Conservation (phyloP, 2,113 vertebrate genomes). For the Erpornis zantholeuca region DNA sequence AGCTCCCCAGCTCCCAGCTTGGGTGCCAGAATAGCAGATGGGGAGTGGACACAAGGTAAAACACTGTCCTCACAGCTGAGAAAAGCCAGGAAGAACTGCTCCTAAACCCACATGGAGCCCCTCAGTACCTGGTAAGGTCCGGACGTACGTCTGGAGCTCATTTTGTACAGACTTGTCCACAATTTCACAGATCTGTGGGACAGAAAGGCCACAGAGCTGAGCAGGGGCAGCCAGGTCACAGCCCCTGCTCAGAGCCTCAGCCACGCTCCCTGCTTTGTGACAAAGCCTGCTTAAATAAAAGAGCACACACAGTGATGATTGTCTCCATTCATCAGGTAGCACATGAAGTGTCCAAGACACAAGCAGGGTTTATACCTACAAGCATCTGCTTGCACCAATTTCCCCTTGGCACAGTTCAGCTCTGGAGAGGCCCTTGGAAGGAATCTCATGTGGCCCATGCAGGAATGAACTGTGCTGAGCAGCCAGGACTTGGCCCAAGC, state of each 20-base stretch:
- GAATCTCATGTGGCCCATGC: background rate
- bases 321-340: background rate
- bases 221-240: fast-evolving
- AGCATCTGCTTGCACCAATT: background rate
- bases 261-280: fast-evolving
- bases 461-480: background rate
- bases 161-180: background rate
- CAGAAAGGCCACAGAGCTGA: background rate
- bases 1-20: background rate
- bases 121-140: conserved; percentile 69
- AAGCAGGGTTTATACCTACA: background rate
- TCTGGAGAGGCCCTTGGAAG: background rate
- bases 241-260: fast-evolving
- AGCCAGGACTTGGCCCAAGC: background rate
- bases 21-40: background rate
- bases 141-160: conserved; percentile 45
- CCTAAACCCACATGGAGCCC: fast-evolving
- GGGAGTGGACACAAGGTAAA: background rate
- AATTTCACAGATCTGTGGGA: conserved; percentile 57
- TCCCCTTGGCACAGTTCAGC: background rate
- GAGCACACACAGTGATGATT: background rate
- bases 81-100: fast-evolving
- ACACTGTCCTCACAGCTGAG: fast-evolving
- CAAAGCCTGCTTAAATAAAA: background rate
- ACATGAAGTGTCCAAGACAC: background rate